Conservation (phyloP, 2,797 vertebrate species). For the Loriculus beryllinus region DNA sequence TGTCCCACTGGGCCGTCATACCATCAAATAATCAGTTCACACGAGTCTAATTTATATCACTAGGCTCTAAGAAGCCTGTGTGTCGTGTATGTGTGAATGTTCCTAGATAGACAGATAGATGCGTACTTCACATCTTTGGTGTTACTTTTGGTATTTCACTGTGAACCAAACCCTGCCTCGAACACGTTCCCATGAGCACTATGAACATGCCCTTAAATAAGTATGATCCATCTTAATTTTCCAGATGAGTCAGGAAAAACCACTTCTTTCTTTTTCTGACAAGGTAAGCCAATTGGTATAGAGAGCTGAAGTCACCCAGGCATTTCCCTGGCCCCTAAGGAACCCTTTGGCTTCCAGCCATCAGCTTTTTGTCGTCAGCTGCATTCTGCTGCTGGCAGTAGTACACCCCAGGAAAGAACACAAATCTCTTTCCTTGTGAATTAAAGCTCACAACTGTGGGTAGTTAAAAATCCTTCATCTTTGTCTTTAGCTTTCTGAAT, state of each 20-base stretch:
- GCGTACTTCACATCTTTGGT: not conserved
- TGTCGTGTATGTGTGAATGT: rapidly evolving
- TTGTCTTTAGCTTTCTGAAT: not conserved
- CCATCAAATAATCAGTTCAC: not conserved
- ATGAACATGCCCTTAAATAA: not conserved
- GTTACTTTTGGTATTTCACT: not conserved
- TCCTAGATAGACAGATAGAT: not conserved
- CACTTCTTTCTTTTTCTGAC: not conserved
- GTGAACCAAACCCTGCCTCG: not conserved
- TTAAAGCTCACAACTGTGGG: not conserved
- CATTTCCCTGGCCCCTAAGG: not conserved
- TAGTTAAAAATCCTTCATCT: not conserved
- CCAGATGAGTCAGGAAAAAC: not conserved
- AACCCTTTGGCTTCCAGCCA: constrained; percentile 11
- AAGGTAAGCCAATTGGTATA: not conserved
- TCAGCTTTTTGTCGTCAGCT: not conserved
- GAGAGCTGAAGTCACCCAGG: not conserved
- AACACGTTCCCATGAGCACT: not conserved
- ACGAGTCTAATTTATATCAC: not conserved
- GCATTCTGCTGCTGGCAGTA: not conserved
- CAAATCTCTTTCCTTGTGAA: not conserved
- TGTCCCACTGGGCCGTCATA: not conserved
- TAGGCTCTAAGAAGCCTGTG: not conserved
- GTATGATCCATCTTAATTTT: not conserved
- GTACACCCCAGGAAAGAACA: not conserved